A percentile compares a stretch with the other conserved stretches of the same genome.
phyloP scores from a whole-genome alignment of 1,140 invertebrate species.

The Ceratina japonica region DNA sequence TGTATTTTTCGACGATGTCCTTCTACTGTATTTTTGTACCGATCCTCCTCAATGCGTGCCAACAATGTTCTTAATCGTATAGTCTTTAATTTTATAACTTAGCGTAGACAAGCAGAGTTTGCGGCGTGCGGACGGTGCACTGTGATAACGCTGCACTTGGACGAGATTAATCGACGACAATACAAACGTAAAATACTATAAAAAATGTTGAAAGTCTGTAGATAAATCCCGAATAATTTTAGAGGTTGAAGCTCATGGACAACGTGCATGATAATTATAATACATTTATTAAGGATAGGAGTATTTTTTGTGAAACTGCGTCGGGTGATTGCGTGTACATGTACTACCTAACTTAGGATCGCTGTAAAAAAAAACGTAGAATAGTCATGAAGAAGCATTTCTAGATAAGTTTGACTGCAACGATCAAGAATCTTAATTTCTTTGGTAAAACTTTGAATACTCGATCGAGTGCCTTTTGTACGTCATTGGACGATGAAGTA shows the following conservation, averaged over 20 bases:
- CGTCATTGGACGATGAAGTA: slow-evolving; percentile 33
- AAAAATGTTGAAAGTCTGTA: slow-evolving; percentile 67
- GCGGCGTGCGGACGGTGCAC: slow-evolving; percentile 67
- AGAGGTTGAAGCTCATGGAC: slow-evolving; percentile 17
- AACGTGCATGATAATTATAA: slow-evolving; percentile 13
- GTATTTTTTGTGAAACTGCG: neutral
- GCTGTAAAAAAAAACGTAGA: too few species aligned
- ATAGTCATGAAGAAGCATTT: slow-evolving; percentile 26
- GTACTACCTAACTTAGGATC: neutral
- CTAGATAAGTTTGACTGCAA: slow-evolving; percentile 17
- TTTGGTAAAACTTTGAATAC: slow-evolving; percentile 1
- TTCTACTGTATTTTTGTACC: slow-evolving; percentile 40
- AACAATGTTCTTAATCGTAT: slow-evolving; percentile 35
- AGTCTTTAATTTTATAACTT: slow-evolving; percentile 31
- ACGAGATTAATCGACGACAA: slow-evolving; percentile 42
- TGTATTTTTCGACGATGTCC: slow-evolving; percentile 32
- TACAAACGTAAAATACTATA: slow-evolving; percentile 71
- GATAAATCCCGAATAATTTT: slow-evolving; percentile 56
- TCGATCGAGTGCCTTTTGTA: slow-evolving; percentile 42
- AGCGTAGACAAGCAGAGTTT: slow-evolving; percentile 44
- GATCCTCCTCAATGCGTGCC: slow-evolving; percentile 53
- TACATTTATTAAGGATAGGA: neutral
- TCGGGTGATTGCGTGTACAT: neutral
- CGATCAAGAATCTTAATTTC: neutral
- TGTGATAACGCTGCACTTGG: slow-evolving; percentile 68